phyloP scores from a whole-genome alignment of 2,888 invertebrate genomes.

The Nasonia oneida region DNA sequence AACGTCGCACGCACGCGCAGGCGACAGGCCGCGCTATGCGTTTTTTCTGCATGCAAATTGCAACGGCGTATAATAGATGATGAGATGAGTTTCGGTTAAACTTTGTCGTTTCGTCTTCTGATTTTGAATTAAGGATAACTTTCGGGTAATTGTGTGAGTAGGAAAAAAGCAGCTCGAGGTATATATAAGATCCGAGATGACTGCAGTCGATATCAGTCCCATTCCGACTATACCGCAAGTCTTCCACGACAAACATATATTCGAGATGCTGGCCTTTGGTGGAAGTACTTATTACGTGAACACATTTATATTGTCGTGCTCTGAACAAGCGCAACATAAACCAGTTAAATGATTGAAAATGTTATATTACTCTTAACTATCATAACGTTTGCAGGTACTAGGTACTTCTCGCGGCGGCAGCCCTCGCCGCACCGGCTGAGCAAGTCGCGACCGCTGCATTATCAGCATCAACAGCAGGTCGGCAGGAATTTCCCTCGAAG shows the following conservation, averaged over 20 bases:
- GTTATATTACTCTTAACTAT: too few species aligned
- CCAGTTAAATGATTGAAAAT: too few species aligned
- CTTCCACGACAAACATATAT: background rate
- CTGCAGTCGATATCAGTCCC: conserved; percentile 5
- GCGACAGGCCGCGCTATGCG: background rate
- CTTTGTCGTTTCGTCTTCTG: background rate
- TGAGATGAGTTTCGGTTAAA: background rate
- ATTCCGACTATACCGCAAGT: background rate
- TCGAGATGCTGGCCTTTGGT: conserved; percentile 10
- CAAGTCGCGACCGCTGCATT: background rate
- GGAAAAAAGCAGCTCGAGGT: background rate
- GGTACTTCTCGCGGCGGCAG: background rate
- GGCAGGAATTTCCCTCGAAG: too few species aligned
- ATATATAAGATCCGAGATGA: conserved; percentile 30
- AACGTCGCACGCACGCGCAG: too few species aligned
- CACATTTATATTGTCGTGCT: background rate
- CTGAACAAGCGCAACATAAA: background rate
- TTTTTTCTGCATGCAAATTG: background rate
- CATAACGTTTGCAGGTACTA: background rate
- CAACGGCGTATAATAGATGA: too few species aligned
- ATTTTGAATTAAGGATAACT: conserved; percentile 18
- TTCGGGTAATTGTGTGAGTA: background rate
- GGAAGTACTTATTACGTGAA: background rate
- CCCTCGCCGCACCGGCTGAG: conserved; percentile 1
- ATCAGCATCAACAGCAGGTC: background rate